These are phyloP conservation scores for Bombyx mori DNA, from an alignment of 1,140 invertebrate species.

Conservation along the genomic window ASM3026992v2 NC_085131.1:14306501-14307000, in stretches of 20 bases:
- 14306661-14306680: too few species aligned
- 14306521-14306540: conserved; percentile 74
- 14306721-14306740: conserved; percentile 37
- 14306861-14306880: conserved; percentile 32
- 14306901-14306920: conserved; percentile 14
- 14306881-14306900: conserved; percentile 14
- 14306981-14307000: conserved; percentile 31
- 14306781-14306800: conserved; percentile 76
- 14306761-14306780: conserved; percentile 32
- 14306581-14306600: too few species aligned
- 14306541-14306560: conserved; percentile 72
- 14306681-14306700: conserved; percentile 67
- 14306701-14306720: conserved; percentile 76
- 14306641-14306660: too few species aligned
- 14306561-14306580: too few species aligned
- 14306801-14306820: conserved; percentile 68
- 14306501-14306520: conserved; percentile 27
- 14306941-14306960: conserved; percentile 71
- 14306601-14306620: conserved; percentile 73
- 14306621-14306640: conserved; percentile 75
- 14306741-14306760: too few species aligned
- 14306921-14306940: neutral
- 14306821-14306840: too few species aligned
- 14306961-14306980: conserved; percentile 74
- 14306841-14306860: conserved; percentile 74